These are phyloP conservation scores for Drosophila azteca DNA, from an alignment of 1,140 invertebrate genomes.

Conservation along the genomic window DNA sequence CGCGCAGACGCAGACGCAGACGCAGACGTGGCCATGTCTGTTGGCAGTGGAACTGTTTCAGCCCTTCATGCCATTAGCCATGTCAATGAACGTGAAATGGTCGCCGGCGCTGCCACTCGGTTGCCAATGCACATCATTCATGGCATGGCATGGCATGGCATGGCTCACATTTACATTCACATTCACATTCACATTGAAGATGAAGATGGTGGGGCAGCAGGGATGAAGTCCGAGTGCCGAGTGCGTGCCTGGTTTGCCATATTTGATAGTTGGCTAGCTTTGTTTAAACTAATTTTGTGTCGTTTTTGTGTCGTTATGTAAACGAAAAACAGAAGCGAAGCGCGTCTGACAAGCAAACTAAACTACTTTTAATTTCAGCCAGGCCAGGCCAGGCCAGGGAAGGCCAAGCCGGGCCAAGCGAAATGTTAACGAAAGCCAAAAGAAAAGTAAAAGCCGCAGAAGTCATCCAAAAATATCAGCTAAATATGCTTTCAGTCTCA, in stretches of 20 bases:
- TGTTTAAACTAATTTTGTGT: conserved; percentile 50
- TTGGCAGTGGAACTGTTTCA: not conserved
- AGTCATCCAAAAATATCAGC: conserved; percentile 66
- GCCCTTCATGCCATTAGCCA: conserved; percentile 44
- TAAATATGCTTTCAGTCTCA: conserved; percentile 57
- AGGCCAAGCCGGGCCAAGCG: not conserved
- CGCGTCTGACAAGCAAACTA: conserved; percentile 39
- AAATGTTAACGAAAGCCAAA: conserved; percentile 40
- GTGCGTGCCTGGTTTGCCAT: conserved; percentile 66
- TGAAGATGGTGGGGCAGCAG: not conserved
- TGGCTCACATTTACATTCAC: conserved; percentile 12
- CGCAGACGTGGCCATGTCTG: conserved; percentile 26
- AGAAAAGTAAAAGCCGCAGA: conserved; percentile 73
- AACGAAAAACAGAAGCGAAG: conserved; percentile 61
- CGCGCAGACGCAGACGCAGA: no score
- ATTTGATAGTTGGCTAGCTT: conserved; percentile 48
- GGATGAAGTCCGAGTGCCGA: conserved; percentile 1
- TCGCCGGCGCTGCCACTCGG: conserved; percentile 41
- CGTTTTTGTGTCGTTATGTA: conserved; percentile 67
- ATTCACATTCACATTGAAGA: conserved; percentile 20
- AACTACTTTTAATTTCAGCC: conserved; percentile 73
- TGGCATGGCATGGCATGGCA: conserved; percentile 2
- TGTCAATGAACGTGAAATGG: conserved; percentile 79
- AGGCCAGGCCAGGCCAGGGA: not conserved
- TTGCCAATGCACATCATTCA: conserved; percentile 37